Percentiles rank a stretch among this genome's conserved stretches.
These are phyloP conservation scores for Hippoglossus stenolepis DNA, from an alignment of 2,113 vertebrate species.

Conservation along the genomic window DNA sequence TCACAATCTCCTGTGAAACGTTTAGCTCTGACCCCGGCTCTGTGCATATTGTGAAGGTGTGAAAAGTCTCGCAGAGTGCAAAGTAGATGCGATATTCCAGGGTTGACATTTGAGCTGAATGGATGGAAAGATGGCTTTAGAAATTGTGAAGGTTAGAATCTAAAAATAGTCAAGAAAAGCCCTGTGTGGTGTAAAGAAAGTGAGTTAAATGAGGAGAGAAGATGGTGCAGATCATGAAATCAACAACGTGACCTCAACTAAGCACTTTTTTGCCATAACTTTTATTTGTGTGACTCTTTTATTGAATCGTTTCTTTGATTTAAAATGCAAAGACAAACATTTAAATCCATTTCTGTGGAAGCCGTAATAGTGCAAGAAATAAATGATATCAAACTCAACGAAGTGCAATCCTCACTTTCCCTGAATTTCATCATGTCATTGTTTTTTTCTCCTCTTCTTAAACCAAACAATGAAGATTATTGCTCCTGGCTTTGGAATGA, in stretches of 20 bases:
- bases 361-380: not conserved
- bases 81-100: constrained; percentile 25
- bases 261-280: too few species aligned
- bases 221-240: not conserved
- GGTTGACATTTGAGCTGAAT: constrained; percentile 75
- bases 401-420: constrained; percentile 26
- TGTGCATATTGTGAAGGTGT: constrained; percentile 8
- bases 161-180: constrained; percentile 59
- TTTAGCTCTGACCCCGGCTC: not conserved
- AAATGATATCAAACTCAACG: constrained; percentile 9
- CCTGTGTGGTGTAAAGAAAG: constrained; percentile 1
- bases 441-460: not conserved
- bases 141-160: constrained; percentile 70
- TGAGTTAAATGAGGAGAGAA: not conserved
- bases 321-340: too few species aligned
- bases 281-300: too few species aligned
- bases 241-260: not conserved
- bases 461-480: constrained; percentile 19
- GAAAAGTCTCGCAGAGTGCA: not conserved
- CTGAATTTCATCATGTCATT: constrained; percentile 46
- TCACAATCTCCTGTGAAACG: not conserved
- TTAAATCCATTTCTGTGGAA: not conserved
- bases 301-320: too few species aligned
- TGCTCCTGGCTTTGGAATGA: constrained; percentile 22
- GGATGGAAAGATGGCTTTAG: constrained; percentile 55